Conservation (phyloP, 2,797 vertebrate species). For the Poeciliopsis infans region DNA sequence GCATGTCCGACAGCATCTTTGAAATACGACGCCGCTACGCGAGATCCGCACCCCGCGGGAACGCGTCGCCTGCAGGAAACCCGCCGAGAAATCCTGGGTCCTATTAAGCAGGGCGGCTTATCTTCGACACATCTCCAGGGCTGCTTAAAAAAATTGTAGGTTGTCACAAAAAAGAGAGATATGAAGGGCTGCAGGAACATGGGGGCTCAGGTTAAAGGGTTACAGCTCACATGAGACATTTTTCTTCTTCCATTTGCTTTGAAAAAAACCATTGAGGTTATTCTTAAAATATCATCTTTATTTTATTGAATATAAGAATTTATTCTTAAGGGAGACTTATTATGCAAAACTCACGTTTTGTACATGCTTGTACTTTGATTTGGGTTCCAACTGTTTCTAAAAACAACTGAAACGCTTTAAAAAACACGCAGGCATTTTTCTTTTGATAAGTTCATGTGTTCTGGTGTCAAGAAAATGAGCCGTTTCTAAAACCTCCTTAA, state of each 20-base stretch:
- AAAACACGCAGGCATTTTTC: no score
- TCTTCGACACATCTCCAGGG: constrained; percentile 73
- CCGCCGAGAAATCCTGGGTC: constrained; percentile 39
- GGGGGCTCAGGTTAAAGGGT: constrained; percentile 41
- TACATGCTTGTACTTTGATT: no score
- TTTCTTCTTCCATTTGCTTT: constrained; percentile 16
- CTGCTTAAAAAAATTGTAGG: constrained; percentile 74
- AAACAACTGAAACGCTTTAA: no score
- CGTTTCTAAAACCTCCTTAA: no score
- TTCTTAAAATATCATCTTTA: neutral
- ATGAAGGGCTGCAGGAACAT: constrained; percentile 48
- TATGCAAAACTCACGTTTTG: no score
- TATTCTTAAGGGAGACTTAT: neutral
- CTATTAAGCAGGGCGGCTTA: constrained; percentile 67
- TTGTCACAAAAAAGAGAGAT: constrained; percentile 62
- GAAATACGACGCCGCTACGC: constrained; percentile 65
- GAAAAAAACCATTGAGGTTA: neutral
- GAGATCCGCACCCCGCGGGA: constrained; percentile 44
- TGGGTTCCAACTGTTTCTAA: no score
- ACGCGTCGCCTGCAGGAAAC: constrained; percentile 44
- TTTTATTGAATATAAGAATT: no score
- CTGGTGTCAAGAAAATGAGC: no score
- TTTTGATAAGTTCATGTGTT: no score
- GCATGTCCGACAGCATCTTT: constrained; percentile 62
- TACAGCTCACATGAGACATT: constrained; percentile 47